Conservation (phyloP, 2,797 vertebrate species). For the Phaenicophaeus curvirostris region DNA sequence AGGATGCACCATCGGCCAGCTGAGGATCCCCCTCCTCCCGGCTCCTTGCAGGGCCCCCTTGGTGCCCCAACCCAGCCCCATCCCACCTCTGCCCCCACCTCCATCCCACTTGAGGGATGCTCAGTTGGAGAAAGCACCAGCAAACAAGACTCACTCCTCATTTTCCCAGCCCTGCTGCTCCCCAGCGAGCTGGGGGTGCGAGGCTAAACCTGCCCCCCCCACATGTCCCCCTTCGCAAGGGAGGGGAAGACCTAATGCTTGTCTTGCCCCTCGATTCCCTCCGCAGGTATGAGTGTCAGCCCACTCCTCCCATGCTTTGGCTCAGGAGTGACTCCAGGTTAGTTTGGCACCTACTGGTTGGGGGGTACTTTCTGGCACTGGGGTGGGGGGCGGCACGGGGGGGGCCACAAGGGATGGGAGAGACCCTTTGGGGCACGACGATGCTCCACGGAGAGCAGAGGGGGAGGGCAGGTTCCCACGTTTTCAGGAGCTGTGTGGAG, state of each 20-base stretch:
- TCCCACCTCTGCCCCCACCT: not conserved
- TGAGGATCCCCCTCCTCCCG: not conserved
- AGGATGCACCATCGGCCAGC: not conserved
- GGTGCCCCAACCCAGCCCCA: not conserved
- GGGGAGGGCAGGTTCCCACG: not conserved
- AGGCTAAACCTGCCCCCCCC: not conserved
- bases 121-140: not conserved
- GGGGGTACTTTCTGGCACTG: slow-evolving; percentile 15
- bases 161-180: not conserved
- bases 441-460: not conserved
- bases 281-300: slow-evolving; percentile 71
- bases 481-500: not conserved
- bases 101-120: not conserved
- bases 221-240: not conserved
- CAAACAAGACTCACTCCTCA: not conserved
- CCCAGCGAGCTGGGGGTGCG: not conserved
- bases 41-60: accelerated
- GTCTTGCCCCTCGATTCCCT: slow-evolving; percentile 37
- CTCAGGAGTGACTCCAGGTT: slow-evolving; percentile 74
- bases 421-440: not conserved
- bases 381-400: not conserved
- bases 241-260: slow-evolving; percentile 50
- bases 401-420: not conserved
- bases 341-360: slow-evolving; percentile 60
- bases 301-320: slow-evolving; percentile 74